Percentiles rank a stretch among this genome's conserved stretches.
These are phyloP conservation scores for Patella pellucida DNA, from an alignment of 2,888 invertebrate species.

Conservation along the genomic window DNA sequence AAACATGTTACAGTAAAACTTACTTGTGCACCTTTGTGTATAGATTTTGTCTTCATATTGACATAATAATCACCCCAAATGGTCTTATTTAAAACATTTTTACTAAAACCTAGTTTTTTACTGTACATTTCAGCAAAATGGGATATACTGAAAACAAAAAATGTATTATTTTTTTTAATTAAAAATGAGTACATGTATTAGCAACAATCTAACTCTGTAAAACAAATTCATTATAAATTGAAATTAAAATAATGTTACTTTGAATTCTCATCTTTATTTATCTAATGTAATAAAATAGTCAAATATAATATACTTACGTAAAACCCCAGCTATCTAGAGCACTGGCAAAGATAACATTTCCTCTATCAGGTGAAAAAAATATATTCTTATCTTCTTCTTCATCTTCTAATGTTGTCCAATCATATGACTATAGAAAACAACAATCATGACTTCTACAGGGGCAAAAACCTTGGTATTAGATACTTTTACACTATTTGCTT, in stretches of 20 bases:
- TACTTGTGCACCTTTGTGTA: slow-evolving; percentile 88
- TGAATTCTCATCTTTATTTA: neutral
- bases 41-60: slow-evolving; percentile 85
- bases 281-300: slow-evolving; percentile 3
- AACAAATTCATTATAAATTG: neutral
- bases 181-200: neutral
- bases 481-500: no score
- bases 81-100: slow-evolving; percentile 81
- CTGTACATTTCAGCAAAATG: slow-evolving; percentile 87
- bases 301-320: slow-evolving; percentile 68
- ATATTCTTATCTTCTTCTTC: slow-evolving; percentile 89
- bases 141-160: slow-evolving; percentile 76
- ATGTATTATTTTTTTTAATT: neutral
- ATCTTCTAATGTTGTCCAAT: slow-evolving; percentile 86
- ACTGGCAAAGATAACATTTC: slow-evolving; percentile 97
- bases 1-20: neutral
- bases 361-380: slow-evolving; percentile 93
- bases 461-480: no score
- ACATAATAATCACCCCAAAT: slow-evolving; percentile 96
- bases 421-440: slow-evolving; percentile 68
- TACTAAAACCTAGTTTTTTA: slow-evolving; percentile 81
- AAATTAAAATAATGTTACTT: no score
- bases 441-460: neutral
- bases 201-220: neutral
- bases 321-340: slow-evolving; percentile 97